phyloP scores from a whole-genome alignment of 2,113 vertebrate genomes.

The Blennius ocellaris region DNA sequence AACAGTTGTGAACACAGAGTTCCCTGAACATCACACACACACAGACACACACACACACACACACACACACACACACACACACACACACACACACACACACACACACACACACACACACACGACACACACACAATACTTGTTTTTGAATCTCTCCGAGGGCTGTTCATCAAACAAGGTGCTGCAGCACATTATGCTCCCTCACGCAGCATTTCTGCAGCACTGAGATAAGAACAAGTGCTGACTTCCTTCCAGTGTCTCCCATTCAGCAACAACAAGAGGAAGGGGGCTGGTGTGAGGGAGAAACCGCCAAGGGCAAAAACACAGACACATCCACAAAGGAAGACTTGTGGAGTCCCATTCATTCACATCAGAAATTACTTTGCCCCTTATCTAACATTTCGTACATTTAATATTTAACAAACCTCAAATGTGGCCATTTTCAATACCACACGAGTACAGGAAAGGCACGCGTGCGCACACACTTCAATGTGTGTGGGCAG shows the following conservation, averaged over 20 bases:
- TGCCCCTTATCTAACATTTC: too few relatives aligned
- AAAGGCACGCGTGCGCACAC: too few relatives aligned
- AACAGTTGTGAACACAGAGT: conserved; percentile 16
- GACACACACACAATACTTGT: background rate
- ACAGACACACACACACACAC: background rate
- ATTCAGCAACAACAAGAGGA: conserved; percentile 63
- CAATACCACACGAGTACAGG: too few relatives aligned
- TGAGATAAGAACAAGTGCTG: conserved; percentile 66
- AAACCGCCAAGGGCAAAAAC: background rate
- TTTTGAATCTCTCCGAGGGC: conserved; percentile 19
- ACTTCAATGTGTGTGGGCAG: too few relatives aligned
- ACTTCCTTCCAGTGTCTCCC: conserved; percentile 77
- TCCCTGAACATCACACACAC: conserved; percentile 4
- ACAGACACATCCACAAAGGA: background rate
- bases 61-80: background rate
- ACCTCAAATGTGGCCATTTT: too few relatives aligned
- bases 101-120: background rate
- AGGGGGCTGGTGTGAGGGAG: conserved; percentile 8
- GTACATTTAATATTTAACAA: too few relatives aligned
- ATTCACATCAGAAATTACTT: too few relatives aligned
- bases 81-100: background rate
- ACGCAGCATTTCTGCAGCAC: conserved; percentile 41
- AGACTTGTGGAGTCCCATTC: too few relatives aligned
- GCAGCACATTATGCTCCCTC: conserved; percentile 34
- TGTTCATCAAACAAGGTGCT: conserved; percentile 11